Evolutionary conservation across 1,140 invertebrate species (phyloP), one percentile per base, ranked within the genome.

Genomic region (Leptonema lineaticorne): DNA sequence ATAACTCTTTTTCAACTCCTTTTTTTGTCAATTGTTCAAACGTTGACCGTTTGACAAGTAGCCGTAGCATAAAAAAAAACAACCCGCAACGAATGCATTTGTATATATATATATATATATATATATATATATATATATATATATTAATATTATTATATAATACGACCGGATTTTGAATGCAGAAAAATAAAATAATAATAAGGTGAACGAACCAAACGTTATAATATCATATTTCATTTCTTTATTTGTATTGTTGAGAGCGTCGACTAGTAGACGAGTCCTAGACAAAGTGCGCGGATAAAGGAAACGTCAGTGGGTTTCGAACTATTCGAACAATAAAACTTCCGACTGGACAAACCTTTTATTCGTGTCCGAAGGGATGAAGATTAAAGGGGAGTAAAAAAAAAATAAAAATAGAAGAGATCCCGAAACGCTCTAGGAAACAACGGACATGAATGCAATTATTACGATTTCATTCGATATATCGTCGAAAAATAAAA

Each of bases 201-300:
- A 60, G 29, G 58, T 9, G 20, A 37, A 16, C 60, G 63, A 57
- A 67, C 67, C 71, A 70, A 70, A 70, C 68, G 69, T 68, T 64
- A 70, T 73, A 68, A 73, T 73, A 73, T 73, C 71, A 73, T 73
- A 73, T 73, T 73, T 73, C 71, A 73, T 73, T 73, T 73, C 71
- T 73, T 73, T 73, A 69, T 73, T 73, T 70, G 71, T 69, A 70
- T 65, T 73, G 30, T 58, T 65, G 20, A 56, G 26, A 16, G 60
- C 46, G n/a, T 57, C 67, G 60, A 69, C 69, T 63, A 63, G 65
- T 68, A 63, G 68, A 73, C 68, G 45, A 64, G 71, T 73, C 71
- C 68, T 73, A 70, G 71, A 69, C 68, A 60, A 72, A 68, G 68
- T 70, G n/a, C 68, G 26, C 28, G 46, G 37, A 48, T 45, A 67